Base-by-base conservation (phyloP, 64 coral and sea anemone genomes). In the Orbicella faveolata region DNA sequence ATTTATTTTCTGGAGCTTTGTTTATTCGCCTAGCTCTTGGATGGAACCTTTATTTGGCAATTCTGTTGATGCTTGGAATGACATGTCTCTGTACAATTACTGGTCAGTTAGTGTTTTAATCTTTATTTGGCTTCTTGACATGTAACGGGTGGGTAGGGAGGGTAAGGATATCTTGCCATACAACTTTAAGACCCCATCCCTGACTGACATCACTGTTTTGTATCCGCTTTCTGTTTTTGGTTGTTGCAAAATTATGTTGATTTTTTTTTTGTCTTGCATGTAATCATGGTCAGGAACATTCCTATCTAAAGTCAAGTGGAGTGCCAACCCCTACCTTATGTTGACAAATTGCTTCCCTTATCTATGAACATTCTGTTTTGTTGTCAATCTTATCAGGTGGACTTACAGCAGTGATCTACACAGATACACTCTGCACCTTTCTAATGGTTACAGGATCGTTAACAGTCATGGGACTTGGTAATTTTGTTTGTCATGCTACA, bases 11-110 rank as follows among this genome's bases (percentile, higher is more conserved):
- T 66, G 89, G 89, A 17, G 94, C 94, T 19, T 81, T 95, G 53
- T 95, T 95, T 52, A 92, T 95, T 36, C 66, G 90, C 18, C 74
- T 95, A 21, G 94, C 94, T 64, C 83, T 95, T n/a, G 94, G 94
- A 73, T 95, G 94, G 94, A 92, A 95, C 55, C 52, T 95, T 0
- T 95, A 95, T 75, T 51, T 95, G 44, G 94, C 94, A 12, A 95
- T 95, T 76, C 73, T 95, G 13, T 75, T 92, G 30, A 91, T 95
- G 69, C 80, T 95, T 2, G 74, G 81, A 80, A 91, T 95, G 52
- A 92, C 94, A 13, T 90, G 83, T 18, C 89, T 95, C 41, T 88
- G 94, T 36, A 95, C 90, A 62, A 83, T 95, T n/a, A 95, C 94
- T 69, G 94, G 89, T 95, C 6, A 13, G 77, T 35, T 23, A 6